A percentile compares a stretch with the other conserved stretches of the same genome.
Evolutionary conservation across 2,797 vertebrate genomes (phyloP).

Genomic region (Protosalanx chinensis): DNA sequence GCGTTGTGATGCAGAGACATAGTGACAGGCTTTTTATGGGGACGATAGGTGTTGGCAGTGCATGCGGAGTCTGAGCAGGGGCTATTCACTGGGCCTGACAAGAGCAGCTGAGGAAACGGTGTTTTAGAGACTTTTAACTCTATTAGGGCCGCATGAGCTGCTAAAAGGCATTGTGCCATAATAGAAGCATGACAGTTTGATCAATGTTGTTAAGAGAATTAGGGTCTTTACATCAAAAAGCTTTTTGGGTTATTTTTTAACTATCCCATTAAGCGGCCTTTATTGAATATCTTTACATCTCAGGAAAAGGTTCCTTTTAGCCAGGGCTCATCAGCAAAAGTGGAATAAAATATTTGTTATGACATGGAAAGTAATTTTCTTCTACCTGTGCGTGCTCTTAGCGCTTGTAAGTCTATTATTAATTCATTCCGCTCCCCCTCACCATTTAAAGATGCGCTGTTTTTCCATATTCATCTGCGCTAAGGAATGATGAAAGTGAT

Average conservation of each 20-base stretch:
- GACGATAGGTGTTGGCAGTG: conserved; percentile 8
- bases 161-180: conserved; percentile 91
- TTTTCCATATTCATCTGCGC: conserved; percentile 54
- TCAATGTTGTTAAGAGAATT: conserved; percentile 95
- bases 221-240: conserved; percentile 98
- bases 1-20: conserved; percentile 17
- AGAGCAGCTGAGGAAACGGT: conserved; percentile 42
- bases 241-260: conserved; percentile 83
- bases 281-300: conserved; percentile 91
- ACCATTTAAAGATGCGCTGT: conserved; percentile 60
- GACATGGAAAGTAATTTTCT: conserved; percentile 62
- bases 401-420: conserved; percentile 66
- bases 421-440: conserved; percentile 61
- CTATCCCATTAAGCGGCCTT: conserved; percentile 88
- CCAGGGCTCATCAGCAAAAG: conserved; percentile 59
- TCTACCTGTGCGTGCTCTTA: conserved; percentile 59
- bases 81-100: conserved; percentile 26
- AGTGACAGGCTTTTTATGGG: conserved; percentile 25
- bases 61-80: conserved; percentile 13
- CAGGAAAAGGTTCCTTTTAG: conserved; percentile 81
- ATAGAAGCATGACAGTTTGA: conserved; percentile 97
- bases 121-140: conserved; percentile 79
- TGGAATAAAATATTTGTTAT: conserved; percentile 69
- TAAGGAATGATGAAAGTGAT: conserved; percentile 52
- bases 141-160: conserved; percentile 85